Evolutionary conservation across 1,140 invertebrate species (phyloP).

Genomic region (Ostrea edulis): DNA sequence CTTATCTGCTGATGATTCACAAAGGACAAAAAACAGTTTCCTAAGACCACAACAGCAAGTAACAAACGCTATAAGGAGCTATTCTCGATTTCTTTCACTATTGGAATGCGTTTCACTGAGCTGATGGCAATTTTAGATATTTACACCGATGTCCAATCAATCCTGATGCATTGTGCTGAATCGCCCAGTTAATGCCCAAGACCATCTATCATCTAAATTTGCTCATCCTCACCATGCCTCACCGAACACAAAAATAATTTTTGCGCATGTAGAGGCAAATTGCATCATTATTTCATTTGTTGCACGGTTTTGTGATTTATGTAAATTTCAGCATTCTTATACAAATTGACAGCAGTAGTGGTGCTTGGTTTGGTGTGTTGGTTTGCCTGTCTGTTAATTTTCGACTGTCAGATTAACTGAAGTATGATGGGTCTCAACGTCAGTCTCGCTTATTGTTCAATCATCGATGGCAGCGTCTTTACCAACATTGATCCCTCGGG

Average conservation of each 20-base stretch:
- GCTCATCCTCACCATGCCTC: constrained; percentile 15
- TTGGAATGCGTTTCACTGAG: constrained; percentile 11
- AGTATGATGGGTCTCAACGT: constrained; percentile 15
- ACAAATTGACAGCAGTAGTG: constrained; percentile 19
- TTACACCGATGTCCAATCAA: constrained; percentile 35
- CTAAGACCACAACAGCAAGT: not conserved
- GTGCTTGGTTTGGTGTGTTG: not conserved
- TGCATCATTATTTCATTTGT: constrained; percentile 42
- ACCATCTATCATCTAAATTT: constrained; percentile 44
- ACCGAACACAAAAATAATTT: constrained; percentile 11
- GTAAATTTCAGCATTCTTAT: constrained; percentile 34
- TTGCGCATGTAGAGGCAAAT: constrained; percentile 36
- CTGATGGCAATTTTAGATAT: constrained; percentile 45
- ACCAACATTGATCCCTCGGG: constrained; percentile 30
- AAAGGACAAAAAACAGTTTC: not conserved
- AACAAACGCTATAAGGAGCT: constrained; percentile 24
- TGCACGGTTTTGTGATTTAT: constrained; percentile 31
- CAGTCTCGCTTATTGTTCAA: constrained; percentile 24
- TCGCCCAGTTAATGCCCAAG: constrained; percentile 31
- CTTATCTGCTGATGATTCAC: not conserved
- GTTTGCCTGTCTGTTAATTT: constrained; percentile 27
- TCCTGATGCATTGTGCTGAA: constrained; percentile 35
- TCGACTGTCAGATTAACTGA: constrained; percentile 2
- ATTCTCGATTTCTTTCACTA: constrained; percentile 11
- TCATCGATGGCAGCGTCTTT: constrained; percentile 35